Evolutionary conservation across 2,888 invertebrate species (phyloP), one percentile per base, ranked within the genome.

Genomic region (Tholera decimalis): DNA sequence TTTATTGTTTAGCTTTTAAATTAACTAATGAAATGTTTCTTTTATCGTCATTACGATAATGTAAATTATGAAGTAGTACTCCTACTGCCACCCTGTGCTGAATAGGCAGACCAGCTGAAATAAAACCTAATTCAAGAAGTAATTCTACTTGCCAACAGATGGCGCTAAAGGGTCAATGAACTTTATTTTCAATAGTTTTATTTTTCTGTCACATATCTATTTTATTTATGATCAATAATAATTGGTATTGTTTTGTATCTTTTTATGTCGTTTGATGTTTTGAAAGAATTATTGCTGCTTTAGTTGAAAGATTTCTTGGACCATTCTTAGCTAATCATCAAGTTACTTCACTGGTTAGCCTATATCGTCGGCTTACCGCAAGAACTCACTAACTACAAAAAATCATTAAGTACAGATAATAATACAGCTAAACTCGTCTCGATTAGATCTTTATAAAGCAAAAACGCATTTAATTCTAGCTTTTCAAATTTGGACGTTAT

Each of bases 71-170:
- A n/a, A n/a, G 30, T 4, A 54, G 1, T 26, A 1, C 8, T 39
- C 8, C 24, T 26, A 0, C 24, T 41, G 58, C 37, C 47, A 77
- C 35, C 73, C 63, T 20, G 54, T 47, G 41, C 0, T 7, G 0
- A 1, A 8, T 1, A 20, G 4, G 3, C 0, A 22, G 4, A 59
- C 8, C 26, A 26, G 3, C 15, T 9, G 4, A 37, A 22, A 11
- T 22, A 0, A 11, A 6, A 15, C 9, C 7, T 13, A 7, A 1
- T 0, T 1, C 1, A 5, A 3, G 49, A 51, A 43, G 41, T 67
- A n/a, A 22, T 37, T 26, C 68, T 74, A 79, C 50, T 71, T 39
- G 15, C 5, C 44, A 18, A 62, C 22, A 79, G 79, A 68, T 68
- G 71, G 44, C 75, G 20, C n/a, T 30, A 18, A 1, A 2, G 0